Conservation (phyloP, 2,113 vertebrate genomes). For the Oxygymnocypris stewartii region DNA sequence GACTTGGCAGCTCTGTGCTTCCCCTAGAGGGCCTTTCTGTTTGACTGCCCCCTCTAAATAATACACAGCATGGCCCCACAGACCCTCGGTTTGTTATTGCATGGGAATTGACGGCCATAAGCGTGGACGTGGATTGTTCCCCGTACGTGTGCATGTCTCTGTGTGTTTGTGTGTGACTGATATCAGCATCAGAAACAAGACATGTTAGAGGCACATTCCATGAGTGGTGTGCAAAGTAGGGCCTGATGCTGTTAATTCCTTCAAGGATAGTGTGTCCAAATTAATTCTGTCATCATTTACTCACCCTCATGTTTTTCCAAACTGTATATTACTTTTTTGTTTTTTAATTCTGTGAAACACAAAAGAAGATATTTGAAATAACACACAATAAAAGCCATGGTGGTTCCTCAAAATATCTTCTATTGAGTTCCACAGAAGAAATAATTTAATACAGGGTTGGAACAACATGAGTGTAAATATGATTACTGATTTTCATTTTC, state of each 20-base stretch:
- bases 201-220: neutral
- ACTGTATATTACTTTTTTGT: no score
- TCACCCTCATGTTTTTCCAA: neutral
- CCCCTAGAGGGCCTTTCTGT: constrained; percentile 37
- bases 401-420: neutral
- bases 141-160: constrained; percentile 1
- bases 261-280: neutral
- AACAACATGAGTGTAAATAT: neutral
- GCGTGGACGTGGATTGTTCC: neutral
- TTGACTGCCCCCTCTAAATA: constrained; percentile 47
- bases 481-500: neutral
- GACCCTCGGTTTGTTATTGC: constrained; percentile 49
- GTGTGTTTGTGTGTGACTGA: constrained; percentile 43
- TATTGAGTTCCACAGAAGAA: no score
- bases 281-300: neutral
- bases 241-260: neutral
- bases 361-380: no score
- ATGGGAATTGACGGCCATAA: constrained; percentile 29
- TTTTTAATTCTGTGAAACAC: no score
- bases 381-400: no score
- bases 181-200: neutral
- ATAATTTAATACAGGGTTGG: no score
- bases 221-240: neutral
- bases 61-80: neutral
- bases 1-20: constrained; percentile 16